Conservation (phyloP, 1,140 invertebrate species). For the Drosophila bocki region DNA sequence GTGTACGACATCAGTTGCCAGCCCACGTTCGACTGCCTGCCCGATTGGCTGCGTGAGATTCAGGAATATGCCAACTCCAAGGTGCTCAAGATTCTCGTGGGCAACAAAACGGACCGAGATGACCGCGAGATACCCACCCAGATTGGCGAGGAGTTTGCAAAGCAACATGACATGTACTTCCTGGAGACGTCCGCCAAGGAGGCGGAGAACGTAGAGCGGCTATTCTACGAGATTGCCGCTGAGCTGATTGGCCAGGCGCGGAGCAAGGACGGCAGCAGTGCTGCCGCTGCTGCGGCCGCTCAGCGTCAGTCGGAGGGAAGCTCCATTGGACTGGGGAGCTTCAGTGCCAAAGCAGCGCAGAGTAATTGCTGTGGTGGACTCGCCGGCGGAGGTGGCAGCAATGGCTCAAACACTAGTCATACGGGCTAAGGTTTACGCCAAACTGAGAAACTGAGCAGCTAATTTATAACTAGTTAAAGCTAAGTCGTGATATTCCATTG, state of each 20-base stretch:
- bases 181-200: constrained; percentile 99
- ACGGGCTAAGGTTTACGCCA: constrained; percentile 37
- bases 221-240: constrained; percentile 98
- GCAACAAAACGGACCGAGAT: constrained; percentile 98
- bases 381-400: constrained; percentile 21
- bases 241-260: constrained; percentile 92
- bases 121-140: constrained; percentile 97
- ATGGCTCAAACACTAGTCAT: constrained; percentile 68
- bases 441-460: constrained; percentile 41
- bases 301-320: constrained; percentile 59
- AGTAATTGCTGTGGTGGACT: constrained; percentile 72
- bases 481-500: constrained; percentile 50
- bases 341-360: constrained; percentile 78
- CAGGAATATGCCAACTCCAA: constrained; percentile 98
- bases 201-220: constrained; percentile 98
- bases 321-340: constrained; percentile 73
- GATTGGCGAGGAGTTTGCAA: constrained; percentile 98
- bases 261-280: constrained; percentile 72
- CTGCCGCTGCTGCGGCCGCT: constrained; percentile 61
- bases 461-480: constrained; percentile 38
- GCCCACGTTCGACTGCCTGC: constrained; percentile 97
- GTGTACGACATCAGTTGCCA: constrained; percentile 99
- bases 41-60: constrained; percentile 98
- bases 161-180: constrained; percentile 98
- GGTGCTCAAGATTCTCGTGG: constrained; percentile 96